Evolutionary conservation across 1,140 invertebrate genomes (phyloP).

Genomic region (Mycetomoellerius zeteki): DNA sequence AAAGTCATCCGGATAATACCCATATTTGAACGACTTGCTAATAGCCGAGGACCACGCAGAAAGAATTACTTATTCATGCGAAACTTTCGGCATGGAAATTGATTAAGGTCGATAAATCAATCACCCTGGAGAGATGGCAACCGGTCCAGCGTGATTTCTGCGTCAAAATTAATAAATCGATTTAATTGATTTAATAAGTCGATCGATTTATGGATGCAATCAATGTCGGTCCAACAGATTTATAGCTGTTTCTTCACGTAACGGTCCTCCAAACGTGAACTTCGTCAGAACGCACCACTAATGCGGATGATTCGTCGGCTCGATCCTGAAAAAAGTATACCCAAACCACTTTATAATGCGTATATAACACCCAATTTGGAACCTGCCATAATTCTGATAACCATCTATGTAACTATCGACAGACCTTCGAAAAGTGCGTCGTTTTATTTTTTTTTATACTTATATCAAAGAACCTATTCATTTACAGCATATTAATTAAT

Average conservation of each 20-base stretch:
- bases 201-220: conserved; percentile 75
- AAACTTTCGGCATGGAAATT: conserved; percentile 74
- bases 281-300: conserved; percentile 22
- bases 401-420: conserved; percentile 35
- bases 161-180: conserved; percentile 76
- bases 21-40: conserved; percentile 48
- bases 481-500: conserved; percentile 20
- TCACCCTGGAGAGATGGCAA: conserved; percentile 48
- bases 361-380: conserved; percentile 11
- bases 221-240: conserved; percentile 62
- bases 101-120: conserved; percentile 72
- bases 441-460: conserved; percentile 19
- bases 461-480: not conserved
- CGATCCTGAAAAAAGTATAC: conserved; percentile 16
- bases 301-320: conserved; percentile 15
- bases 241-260: conserved; percentile 48
- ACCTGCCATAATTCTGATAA: conserved; percentile 40
- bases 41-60: conserved; percentile 66
- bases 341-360: not conserved
- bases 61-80: conserved; percentile 74
- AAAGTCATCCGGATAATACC: conserved; percentile 50
- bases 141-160: conserved; percentile 57
- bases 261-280: conserved; percentile 49
- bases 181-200: conserved; percentile 77
- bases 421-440: not conserved